Conservation (phyloP, 2,888 invertebrate genomes). For the Dryobota labecula region DNA sequence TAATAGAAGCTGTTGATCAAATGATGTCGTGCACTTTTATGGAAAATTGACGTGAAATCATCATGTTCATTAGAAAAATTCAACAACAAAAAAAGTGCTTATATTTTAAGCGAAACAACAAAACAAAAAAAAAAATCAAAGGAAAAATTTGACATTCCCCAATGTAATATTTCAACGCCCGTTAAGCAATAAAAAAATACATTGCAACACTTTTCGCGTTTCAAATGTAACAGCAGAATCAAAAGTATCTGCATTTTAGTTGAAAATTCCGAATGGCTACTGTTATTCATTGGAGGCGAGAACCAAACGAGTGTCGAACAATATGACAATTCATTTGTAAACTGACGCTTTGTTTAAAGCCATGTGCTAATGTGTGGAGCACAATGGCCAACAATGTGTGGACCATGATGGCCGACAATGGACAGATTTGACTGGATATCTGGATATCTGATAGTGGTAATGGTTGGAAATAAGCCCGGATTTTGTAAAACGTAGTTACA, state of each 20-base stretch:
- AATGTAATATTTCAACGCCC: constrained; percentile 36
- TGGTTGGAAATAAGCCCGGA: constrained; percentile 38
- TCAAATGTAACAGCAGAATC: constrained; percentile 46
- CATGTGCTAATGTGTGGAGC: constrained; percentile 51
- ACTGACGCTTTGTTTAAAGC: constrained; percentile 59
- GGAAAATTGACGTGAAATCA: too few species aligned
- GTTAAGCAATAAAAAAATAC: constrained; percentile 35
- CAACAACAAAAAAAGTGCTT: too few species aligned
- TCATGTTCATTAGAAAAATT: too few species aligned
- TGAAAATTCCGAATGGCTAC: constrained; percentile 31
- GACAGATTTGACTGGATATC: constrained; percentile 55
- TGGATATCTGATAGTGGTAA: constrained; percentile 49
- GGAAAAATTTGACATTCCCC: not conserved
- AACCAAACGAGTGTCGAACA: constrained; percentile 47
- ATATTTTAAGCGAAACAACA: not conserved
- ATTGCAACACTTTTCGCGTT: constrained; percentile 26
- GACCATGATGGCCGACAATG: constrained; percentile 40
- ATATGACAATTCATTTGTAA: constrained; percentile 65
- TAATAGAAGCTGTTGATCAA: too few species aligned
- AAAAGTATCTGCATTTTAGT: constrained; percentile 53
- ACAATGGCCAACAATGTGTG: constrained; percentile 48
- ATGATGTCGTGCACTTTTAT: too few species aligned
- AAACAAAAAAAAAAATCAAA: not conserved
- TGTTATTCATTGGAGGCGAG: constrained; percentile 32
- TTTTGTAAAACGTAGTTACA: constrained; percentile 28